Conservation (phyloP, 1,140 invertebrate species). For the Leptinotarsa lineolata region DNA sequence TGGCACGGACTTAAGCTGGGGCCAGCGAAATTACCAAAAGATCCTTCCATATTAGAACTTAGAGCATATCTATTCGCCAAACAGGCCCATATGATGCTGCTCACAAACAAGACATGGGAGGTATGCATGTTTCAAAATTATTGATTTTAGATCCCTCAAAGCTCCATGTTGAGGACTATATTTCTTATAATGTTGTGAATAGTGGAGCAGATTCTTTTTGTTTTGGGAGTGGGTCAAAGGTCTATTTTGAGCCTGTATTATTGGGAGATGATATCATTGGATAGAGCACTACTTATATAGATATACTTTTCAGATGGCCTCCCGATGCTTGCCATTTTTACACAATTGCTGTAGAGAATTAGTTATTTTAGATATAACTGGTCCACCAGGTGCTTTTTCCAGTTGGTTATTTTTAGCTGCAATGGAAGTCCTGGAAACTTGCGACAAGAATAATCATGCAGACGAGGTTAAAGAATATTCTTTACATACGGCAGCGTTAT, state of each 20-base stretch:
- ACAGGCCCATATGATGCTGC: constrained; percentile 84
- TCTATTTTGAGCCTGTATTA: no score
- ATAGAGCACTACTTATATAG: no score
- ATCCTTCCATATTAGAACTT: constrained; percentile 76
- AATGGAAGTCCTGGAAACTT: constrained; percentile 83
- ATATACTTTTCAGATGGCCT: constrained; percentile 68
- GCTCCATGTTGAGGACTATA: no score
- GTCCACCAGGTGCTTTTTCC: constrained; percentile 80
- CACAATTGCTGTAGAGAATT: constrained; percentile 85
- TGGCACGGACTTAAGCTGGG: constrained; percentile 82
- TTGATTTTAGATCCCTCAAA: no score
- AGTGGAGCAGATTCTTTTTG: no score
- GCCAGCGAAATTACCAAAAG: constrained; percentile 47
- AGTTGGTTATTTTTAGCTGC: constrained; percentile 94
- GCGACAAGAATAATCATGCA: constrained; percentile 70
- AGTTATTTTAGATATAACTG: constrained; percentile 73
- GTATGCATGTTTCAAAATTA: constrained; percentile 57
- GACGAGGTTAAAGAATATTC: constrained; percentile 78
- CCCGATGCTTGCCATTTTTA: constrained; percentile 82
- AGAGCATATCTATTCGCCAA: constrained; percentile 93
- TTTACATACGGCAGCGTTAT: constrained; percentile 84
- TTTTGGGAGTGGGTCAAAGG: no score
- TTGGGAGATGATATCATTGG: no score
- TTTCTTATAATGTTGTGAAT: no score
- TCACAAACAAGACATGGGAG: constrained; percentile 79